Evolutionary conservation across 2,797 vertebrate species (phyloP).

Genomic region (Acanthiza pusilla): DNA sequence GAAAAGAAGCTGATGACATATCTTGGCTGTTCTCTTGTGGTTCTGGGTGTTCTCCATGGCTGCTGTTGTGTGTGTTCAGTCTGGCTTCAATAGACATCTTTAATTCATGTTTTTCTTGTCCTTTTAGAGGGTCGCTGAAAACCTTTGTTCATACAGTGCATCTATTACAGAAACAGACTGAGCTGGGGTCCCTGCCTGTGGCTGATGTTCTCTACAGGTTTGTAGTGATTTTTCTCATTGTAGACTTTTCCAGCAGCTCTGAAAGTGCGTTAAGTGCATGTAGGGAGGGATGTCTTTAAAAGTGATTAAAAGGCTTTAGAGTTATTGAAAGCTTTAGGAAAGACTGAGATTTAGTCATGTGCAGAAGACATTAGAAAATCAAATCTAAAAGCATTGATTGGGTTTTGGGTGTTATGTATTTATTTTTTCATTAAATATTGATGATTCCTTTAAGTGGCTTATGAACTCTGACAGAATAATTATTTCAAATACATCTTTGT

Average conservation of each 20-base stretch:
- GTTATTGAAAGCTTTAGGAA: background rate
- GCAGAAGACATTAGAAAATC: background rate
- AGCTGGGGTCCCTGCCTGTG: conserved; percentile 91
- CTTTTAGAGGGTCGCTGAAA: conserved; percentile 93
- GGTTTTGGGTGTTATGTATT: background rate
- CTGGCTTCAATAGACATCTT: conserved; percentile 30
- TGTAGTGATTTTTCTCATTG: conserved; percentile 5
- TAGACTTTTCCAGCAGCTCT: background rate
- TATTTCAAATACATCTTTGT: background rate
- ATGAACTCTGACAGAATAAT: background rate
- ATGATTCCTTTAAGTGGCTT: background rate
- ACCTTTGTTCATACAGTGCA: conserved; percentile 98
- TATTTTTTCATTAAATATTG: background rate
- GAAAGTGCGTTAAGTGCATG: background rate
- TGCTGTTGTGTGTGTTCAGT: background rate
- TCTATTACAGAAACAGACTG: conserved; percentile 95
- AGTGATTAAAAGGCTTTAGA: background rate
- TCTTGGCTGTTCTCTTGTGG: background rate
- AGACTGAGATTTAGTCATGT: background rate
- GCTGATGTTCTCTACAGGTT: conserved; percentile 97
- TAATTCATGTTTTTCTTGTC: conserved; percentile 59
- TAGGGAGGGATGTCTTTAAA: background rate
- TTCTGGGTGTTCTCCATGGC: background rate
- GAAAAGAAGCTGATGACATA: background rate
- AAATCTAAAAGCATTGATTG: background rate